A percentile compares a stretch with the other conserved stretches of the same genome.
phyloP scores from a whole-genome alignment of 2,888 invertebrate genomes.

The Galerucella calmariensis region DNA sequence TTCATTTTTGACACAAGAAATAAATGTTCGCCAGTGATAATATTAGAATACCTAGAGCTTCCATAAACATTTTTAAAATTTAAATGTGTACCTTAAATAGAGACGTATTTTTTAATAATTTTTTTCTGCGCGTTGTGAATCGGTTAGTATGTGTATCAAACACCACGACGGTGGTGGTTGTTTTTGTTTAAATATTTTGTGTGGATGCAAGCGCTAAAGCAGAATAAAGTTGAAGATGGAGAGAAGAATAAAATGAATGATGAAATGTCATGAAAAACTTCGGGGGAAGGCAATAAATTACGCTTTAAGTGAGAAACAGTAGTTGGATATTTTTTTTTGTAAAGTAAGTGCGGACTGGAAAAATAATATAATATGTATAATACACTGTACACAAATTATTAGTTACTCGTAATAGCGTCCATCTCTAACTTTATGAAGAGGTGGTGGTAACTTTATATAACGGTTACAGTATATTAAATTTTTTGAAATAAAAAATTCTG shows the following conservation, averaged over 20 bases:
- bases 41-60: slow-evolving; percentile 41
- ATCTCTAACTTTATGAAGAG: neutral
- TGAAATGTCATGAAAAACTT: slow-evolving; percentile 51
- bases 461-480: neutral
- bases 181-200: slow-evolving; percentile 9
- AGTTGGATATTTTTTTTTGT: slow-evolving; percentile 31
- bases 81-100: slow-evolving; percentile 46
- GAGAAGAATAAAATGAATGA: slow-evolving; percentile 45
- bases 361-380: neutral
- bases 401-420: neutral
- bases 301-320: slow-evolving; percentile 59
- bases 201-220: slow-evolving; percentile 17
- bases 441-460: too few species aligned
- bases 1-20: slow-evolving; percentile 73
- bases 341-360: slow-evolving; percentile 25
- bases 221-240: slow-evolving; percentile 21
- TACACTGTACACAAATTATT: too few species aligned
- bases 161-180: neutral
- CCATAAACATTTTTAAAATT: slow-evolving; percentile 43
- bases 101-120: slow-evolving; percentile 38
- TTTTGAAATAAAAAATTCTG: too few species aligned
- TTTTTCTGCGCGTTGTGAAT: slow-evolving; percentile 38
- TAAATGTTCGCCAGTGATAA: slow-evolving; percentile 47
- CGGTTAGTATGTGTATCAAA: slow-evolving; percentile 14
- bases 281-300: slow-evolving; percentile 65